A percentile compares a stretch with the other conserved stretches of the same genome.
Conservation (phyloP, 2,797 vertebrate species). For the Periophthalmus magnuspinnatus region DNA sequence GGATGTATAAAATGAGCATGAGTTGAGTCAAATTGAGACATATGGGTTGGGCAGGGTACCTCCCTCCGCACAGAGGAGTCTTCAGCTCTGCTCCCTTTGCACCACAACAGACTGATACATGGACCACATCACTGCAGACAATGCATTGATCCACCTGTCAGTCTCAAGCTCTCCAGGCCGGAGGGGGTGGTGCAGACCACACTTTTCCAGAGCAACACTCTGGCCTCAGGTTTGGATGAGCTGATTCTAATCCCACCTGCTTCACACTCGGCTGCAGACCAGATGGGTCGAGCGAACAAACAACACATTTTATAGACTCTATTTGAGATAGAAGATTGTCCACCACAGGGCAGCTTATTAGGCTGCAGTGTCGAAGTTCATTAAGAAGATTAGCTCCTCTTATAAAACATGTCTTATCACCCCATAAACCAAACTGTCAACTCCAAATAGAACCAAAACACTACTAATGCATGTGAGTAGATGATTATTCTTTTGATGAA, state of each 20-base stretch:
- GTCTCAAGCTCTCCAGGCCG: background rate
- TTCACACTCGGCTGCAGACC: background rate
- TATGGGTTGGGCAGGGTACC: background rate
- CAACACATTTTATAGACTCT: background rate
- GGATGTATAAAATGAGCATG: background rate
- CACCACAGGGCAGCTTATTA: constrained; percentile 1
- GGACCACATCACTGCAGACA: background rate
- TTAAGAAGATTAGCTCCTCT: background rate
- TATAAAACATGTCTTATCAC: background rate
- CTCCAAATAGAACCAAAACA: background rate
- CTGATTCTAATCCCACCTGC: background rate
- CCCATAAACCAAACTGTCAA: background rate
- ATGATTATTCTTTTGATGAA: background rate
- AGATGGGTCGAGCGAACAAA: background rate
- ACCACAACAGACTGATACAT: background rate
- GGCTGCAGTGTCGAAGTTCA: background rate
- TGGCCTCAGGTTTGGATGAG: background rate
- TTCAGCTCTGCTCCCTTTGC: background rate
- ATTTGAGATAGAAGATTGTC: background rate
- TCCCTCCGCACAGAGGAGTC: background rate
- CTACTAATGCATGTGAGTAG: background rate
- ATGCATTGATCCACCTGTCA: constrained; percentile 2
- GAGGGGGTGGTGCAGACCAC: background rate
- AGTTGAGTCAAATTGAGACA: background rate
- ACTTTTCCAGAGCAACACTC: background rate